phyloP scores from a whole-genome alignment of 2,797 vertebrate species.

The Garrulus glandarius region DNA sequence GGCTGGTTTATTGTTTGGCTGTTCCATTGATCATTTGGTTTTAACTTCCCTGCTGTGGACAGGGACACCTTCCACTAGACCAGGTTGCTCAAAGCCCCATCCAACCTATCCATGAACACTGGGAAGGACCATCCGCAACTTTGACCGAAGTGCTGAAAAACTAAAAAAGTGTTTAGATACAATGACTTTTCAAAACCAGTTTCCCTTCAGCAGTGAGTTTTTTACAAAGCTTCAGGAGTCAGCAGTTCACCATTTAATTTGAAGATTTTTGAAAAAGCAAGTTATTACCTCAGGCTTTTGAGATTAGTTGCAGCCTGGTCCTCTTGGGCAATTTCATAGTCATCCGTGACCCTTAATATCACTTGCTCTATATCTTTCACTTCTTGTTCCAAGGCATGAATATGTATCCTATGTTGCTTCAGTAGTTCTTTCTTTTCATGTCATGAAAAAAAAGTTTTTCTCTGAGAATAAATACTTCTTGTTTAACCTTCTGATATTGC shows the following conservation, averaged over 20 bases:
- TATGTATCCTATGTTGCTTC: background rate
- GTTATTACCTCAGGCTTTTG: background rate
- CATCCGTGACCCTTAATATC: background rate
- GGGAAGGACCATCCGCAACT: accelerated
- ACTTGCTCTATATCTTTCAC: conserved; percentile 2
- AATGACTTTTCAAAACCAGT: background rate
- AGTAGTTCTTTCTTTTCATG: background rate
- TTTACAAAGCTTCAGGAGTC: background rate
- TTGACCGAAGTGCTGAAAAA: background rate
- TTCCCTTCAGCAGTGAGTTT: background rate
- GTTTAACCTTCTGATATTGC: conserved; percentile 10
- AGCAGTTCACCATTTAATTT: background rate
- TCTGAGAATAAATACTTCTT: background rate
- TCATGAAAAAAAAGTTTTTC: background rate
- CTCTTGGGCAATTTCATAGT: background rate
- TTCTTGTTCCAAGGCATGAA: conserved; percentile 20
- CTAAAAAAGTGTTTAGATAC: background rate
- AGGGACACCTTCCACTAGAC: background rate
- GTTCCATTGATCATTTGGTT: background rate
- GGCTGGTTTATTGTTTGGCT: accelerated
- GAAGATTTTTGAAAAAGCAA: background rate
- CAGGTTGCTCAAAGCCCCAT: background rate
- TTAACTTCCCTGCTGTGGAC: accelerated
- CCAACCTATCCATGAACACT: background rate
- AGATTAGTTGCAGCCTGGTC: background rate